These are phyloP conservation scores for Pandemis corylana DNA, from an alignment of 2,888 invertebrate genomes.

Conservation along the genomic window DNA sequence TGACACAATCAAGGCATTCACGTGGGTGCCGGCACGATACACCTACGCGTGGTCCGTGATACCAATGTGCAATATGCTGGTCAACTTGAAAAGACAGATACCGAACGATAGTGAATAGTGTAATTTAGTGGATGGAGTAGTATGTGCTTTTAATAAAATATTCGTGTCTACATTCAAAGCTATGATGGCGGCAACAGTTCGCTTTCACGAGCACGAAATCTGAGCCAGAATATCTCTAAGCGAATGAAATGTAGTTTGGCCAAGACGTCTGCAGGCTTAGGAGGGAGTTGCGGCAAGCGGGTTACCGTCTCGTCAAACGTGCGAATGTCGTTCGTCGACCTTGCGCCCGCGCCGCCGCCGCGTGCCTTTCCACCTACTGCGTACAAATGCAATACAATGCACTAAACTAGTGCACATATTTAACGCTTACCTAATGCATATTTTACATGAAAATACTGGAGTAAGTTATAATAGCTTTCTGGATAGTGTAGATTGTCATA, in stretches of 20 bases:
- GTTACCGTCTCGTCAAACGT: conserved; percentile 64
- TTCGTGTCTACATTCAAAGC: background rate
- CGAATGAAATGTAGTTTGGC: conserved; percentile 31
- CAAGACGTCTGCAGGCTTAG: conserved; percentile 6
- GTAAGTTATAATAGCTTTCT: background rate
- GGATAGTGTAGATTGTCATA: background rate
- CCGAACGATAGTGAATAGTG: conserved; percentile 3
- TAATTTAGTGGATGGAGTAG: background rate
- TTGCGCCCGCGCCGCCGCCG: conserved; percentile 65
- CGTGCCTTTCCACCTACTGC: conserved; percentile 80
- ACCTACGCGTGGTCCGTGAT: conserved; percentile 38
- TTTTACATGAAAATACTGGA: background rate
- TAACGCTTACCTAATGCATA: background rate
- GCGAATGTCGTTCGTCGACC: conserved; percentile 85
- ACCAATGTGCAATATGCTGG: conserved; percentile 29
- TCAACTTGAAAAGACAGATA: conserved; percentile 28
- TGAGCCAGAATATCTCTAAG: conserved; percentile 3
- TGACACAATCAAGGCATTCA: conserved; percentile 49
- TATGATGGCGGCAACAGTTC: background rate
- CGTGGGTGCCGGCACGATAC: conserved; percentile 43
- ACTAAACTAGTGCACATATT: conserved; percentile 25
- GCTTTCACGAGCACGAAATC: conserved; percentile 17
- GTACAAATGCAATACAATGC: conserved; percentile 56
- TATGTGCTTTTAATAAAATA: background rate
- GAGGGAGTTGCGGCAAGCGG: conserved; percentile 43